phyloP scores from a whole-genome alignment of 2,888 invertebrate genomes.

The Nomada goodeniana region DNA sequence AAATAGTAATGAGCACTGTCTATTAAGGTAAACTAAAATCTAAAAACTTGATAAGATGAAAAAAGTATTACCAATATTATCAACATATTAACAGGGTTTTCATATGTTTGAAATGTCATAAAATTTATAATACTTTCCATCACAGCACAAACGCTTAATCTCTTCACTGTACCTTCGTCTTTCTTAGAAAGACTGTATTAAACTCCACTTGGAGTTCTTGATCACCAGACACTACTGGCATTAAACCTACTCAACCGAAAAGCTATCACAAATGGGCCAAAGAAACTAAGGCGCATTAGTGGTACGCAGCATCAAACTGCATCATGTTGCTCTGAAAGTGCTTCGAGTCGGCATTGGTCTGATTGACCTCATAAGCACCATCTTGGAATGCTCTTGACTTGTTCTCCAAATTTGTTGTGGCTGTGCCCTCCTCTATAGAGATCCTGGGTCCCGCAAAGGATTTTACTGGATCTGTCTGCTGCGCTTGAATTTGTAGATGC shows the following conservation, averaged over 20 bases:
- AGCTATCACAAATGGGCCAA: constrained; percentile 55
- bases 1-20: neutral
- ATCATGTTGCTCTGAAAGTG: constrained; percentile 79
- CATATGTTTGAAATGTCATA: constrained; percentile 3
- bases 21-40: neutral
- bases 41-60: neutral
- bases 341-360: constrained; percentile 73
- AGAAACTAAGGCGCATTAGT: constrained; percentile 78
- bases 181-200: constrained; percentile 27
- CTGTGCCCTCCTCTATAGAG: constrained; percentile 42
- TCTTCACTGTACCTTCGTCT: constrained; percentile 40
- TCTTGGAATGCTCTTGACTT: constrained; percentile 79
- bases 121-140: constrained; percentile 25
- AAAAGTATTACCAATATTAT: neutral
- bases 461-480: constrained; percentile 49
- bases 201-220: constrained; percentile 32
- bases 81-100: no score
- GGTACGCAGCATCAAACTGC: constrained; percentile 83
- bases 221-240: constrained; percentile 33
- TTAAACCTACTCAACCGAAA: constrained; percentile 58
- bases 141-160: constrained; percentile 36
- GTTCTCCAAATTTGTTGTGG: constrained; percentile 63
- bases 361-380: constrained; percentile 72
- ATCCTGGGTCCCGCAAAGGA: constrained; percentile 40
- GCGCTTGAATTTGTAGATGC: constrained; percentile 63